A percentile compares a stretch with the other conserved stretches of the same genome.
Evolutionary conservation across 2,888 invertebrate species (phyloP).

Genomic region (Rhimphoctona megacephalus): DNA sequence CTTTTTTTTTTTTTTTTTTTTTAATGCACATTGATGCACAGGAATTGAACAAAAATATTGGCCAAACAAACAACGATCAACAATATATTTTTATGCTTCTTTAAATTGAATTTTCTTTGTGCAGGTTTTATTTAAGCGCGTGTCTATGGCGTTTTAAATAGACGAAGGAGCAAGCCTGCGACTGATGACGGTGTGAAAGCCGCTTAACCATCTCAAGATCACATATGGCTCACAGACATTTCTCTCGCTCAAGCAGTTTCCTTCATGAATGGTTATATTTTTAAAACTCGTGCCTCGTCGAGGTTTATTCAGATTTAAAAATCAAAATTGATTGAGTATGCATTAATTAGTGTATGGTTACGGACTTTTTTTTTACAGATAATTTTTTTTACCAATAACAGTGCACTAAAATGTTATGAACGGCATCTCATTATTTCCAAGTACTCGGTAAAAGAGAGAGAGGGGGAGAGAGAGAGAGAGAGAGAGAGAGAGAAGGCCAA

Average conservation of each 20-base stretch:
- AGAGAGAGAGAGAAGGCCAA: constrained; percentile 34
- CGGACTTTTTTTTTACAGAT: not conserved
- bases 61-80: not conserved
- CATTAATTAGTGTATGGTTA: not conserved
- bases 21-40: too few species aligned
- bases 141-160: not conserved
- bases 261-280: constrained; percentile 4
- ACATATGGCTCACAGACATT: constrained; percentile 69
- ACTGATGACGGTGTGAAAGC: not conserved
- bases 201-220: constrained; percentile 40
- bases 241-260: constrained; percentile 11
- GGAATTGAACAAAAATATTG: not conserved
- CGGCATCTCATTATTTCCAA: not conserved
- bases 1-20: not conserved
- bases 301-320: not conserved
- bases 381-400: not conserved
- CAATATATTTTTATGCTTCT: not conserved
- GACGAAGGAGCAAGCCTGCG: not conserved
- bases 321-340: not conserved
- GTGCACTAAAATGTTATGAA: not conserved
- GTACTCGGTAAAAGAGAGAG: not conserved
- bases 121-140: not conserved
- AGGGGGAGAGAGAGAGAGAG: constrained; percentile 1
- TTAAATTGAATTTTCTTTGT: not conserved
- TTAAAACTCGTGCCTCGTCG: constrained; percentile 5